Evolutionary conservation across 2,888 invertebrate species (phyloP), one percentile per base, ranked within the genome.

Genomic region (Rotaria macrura): DNA sequence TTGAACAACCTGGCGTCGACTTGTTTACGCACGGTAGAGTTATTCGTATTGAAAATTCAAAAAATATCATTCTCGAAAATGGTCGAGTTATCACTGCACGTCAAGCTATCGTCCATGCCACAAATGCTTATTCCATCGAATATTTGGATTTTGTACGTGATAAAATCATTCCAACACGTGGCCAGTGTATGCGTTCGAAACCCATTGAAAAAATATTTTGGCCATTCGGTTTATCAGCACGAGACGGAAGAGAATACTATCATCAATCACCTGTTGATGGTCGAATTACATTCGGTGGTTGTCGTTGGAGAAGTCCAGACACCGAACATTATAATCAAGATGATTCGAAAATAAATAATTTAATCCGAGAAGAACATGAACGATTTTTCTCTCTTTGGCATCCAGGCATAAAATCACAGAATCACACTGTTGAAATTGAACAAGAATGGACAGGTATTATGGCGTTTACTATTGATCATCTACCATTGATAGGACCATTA

Each of bases 401-500:
- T 65, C 65, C 65, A 65, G 65, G n/a, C 5, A 65, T 65, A 34
- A 17, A 2, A 65, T 2, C 9, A 65, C 29, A 65, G 14, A 34
- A 34, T 65, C n/a, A 14, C 17, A n/a, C 65, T 29, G 65, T 65
- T 34, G 65, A 65, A 74, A 74, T 74, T 25, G 74, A 74, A 20
- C 74, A 74, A 40, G 74, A 74, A 74, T 74, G 74, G 74, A 40
- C 74, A 38, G 74, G 74, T 43, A 74, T 74, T n/a, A 38, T 74
- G 74, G 40, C 10, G 23, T 38, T 74, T 74, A 74, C 74, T 74
- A 14, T 25, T 74, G 74, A 74, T 74, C n/a, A 74, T n/a, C 7
- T 74, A 74, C 74, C 74, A 43, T 40, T 74, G 10, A n/a, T 74
- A 25, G 74, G 74, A 12, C 38, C 40, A 25, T 43, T 74, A 74